Evolutionary conservation across 2,797 vertebrate genomes (phyloP).

Genomic region (Furcifer pardalis): DNA sequence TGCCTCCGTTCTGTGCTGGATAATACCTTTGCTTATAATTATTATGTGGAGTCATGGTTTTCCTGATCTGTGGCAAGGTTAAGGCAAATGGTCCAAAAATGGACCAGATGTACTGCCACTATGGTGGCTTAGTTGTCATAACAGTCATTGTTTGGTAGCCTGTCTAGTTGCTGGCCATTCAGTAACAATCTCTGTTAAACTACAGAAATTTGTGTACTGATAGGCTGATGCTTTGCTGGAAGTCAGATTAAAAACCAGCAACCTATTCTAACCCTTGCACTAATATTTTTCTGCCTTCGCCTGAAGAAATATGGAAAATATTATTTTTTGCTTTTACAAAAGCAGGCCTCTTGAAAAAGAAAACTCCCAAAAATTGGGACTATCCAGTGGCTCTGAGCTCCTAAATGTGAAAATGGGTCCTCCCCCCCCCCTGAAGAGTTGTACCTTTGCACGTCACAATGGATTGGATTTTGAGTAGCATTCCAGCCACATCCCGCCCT

Average conservation of each 20-base stretch:
- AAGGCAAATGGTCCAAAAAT: too few relatives aligned
- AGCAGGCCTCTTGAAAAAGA: background rate
- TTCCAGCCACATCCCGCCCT: constrained; percentile 18
- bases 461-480: constrained; percentile 37
- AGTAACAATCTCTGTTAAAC: background rate
- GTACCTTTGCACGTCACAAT: constrained; percentile 11
- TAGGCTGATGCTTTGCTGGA: background rate
- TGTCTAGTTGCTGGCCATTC: background rate
- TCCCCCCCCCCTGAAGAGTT: background rate
- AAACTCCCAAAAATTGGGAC: background rate
- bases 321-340: constrained; percentile 15
- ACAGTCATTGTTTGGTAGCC: background rate
- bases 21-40: too few relatives aligned
- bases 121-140: background rate
- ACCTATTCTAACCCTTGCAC: background rate
- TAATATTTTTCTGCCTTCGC: background rate
- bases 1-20: too few relatives aligned
- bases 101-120: too few relatives aligned
- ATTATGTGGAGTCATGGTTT: too few relatives aligned
- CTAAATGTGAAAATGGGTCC: constrained; percentile 25
- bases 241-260: background rate
- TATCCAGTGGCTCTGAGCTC: background rate
- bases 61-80: too few relatives aligned
- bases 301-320: constrained; percentile 2
- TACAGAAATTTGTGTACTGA: background rate